Percentiles rank a stretch among this genome's conserved stretches.
phyloP scores from a whole-genome alignment of 1,140 invertebrate species.

The Rhysida immarginata region DNA sequence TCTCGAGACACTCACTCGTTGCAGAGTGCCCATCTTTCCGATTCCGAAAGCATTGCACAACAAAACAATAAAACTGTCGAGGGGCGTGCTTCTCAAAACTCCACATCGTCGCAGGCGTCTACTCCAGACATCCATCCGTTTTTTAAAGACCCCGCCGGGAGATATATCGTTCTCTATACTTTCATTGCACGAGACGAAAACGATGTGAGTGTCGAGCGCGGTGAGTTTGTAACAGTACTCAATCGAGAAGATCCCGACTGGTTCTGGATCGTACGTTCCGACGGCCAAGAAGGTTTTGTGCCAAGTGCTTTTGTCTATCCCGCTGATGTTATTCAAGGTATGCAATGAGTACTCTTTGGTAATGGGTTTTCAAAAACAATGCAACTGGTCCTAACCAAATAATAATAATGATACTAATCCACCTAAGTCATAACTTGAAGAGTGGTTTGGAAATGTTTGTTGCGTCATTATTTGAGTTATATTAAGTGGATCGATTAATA shows the following conservation, averaged over 20 bases:
- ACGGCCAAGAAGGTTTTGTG: slow-evolving; percentile 89
- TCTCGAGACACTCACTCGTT: background rate
- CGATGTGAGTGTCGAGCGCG: slow-evolving; percentile 80
- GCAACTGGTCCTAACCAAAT: too few species aligned
- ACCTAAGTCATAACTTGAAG: too few species aligned
- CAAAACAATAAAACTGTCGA: background rate
- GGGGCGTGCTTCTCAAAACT: slow-evolving; percentile 25
- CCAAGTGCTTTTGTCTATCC: slow-evolving; percentile 89
- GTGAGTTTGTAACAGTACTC: slow-evolving; percentile 84
- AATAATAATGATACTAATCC: too few species aligned
- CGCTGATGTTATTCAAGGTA: slow-evolving; percentile 59
- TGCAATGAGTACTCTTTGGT: too few species aligned
- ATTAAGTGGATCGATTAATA: too few species aligned
- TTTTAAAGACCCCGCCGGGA: slow-evolving; percentile 74
- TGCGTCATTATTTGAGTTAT: too few species aligned
- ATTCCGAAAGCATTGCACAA: slow-evolving; percentile 1
- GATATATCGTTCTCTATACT: slow-evolving; percentile 82
- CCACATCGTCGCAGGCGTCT: slow-evolving; percentile 43
- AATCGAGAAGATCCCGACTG: slow-evolving; percentile 88
- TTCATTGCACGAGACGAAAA: slow-evolving; percentile 86
- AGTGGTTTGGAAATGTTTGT: too few species aligned
- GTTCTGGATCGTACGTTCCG: slow-evolving; percentile 84
- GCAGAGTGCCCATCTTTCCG: background rate
- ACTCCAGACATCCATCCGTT: slow-evolving; percentile 64
- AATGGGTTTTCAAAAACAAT: too few species aligned